Percentiles rank a stretch among this genome's conserved stretches.
Evolutionary conservation across 2,113 vertebrate species (phyloP).

Genomic region (Oncorhynchus nerka): DNA sequence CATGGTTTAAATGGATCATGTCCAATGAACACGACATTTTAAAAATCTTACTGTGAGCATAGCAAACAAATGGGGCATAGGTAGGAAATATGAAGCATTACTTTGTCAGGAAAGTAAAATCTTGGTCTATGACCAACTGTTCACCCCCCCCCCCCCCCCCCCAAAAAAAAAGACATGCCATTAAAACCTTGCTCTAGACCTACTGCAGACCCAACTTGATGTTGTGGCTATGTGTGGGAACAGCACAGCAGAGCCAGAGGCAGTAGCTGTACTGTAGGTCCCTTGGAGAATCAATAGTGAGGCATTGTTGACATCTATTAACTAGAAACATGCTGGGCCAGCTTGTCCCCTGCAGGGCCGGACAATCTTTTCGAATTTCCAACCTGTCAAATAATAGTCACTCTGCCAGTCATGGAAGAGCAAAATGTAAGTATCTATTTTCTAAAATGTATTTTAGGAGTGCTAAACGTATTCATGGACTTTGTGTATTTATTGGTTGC

Average conservation of each 20-base stretch:
- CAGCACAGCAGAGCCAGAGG: background rate
- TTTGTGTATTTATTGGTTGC: background rate
- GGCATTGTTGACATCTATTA: background rate
- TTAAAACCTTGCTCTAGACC: no score
- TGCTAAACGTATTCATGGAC: background rate
- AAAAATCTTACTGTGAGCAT: no score
- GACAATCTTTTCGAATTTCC: background rate
- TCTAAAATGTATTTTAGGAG: background rate
- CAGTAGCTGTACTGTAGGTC: background rate
- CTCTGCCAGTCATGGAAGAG: no score
- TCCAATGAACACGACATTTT: no score
- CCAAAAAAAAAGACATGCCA: no score
- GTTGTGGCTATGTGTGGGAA: constrained; percentile 1
- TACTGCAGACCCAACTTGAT: background rate
- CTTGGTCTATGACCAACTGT: no score
- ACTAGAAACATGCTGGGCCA: background rate
- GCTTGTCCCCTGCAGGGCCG: background rate
- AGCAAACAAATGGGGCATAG: no score
- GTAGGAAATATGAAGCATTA: no score
- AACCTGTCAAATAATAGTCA: background rate
- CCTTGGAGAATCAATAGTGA: background rate
- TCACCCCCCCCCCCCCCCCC: no score
- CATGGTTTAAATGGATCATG: no score
- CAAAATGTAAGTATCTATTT: no score
- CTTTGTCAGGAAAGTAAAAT: no score